These are phyloP conservation scores for Ictalurus furcatus DNA, from an alignment of 2,113 vertebrate genomes.

Conservation along the genomic window DNA sequence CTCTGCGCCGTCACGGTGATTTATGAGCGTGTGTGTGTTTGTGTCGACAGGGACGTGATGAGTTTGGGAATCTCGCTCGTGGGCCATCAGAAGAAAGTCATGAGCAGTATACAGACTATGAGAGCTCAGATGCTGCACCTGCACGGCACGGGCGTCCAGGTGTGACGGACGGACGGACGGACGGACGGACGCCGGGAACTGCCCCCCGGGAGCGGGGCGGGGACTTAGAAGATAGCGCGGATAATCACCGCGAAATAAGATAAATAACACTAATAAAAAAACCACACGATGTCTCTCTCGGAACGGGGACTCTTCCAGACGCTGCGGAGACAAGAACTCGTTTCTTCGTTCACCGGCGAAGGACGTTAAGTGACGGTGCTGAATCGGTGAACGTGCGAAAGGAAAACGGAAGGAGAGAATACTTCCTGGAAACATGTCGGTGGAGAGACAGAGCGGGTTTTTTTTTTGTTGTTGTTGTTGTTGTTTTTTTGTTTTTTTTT, in stretches of 20 bases:
- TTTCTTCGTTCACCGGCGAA: slow-evolving; percentile 67
- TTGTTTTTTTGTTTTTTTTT: too few relatives aligned
- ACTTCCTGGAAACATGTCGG: slow-evolving; percentile 80
- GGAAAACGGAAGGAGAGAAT: slow-evolving; percentile 64
- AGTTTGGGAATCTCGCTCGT: slow-evolving; percentile 97
- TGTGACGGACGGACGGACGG: slow-evolving; percentile 79
- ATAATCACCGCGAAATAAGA: slow-evolving; percentile 49
- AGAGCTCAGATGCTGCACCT: slow-evolving; percentile 98
- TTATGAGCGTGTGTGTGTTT: slow-evolving; percentile 68
- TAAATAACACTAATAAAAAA: slow-evolving; percentile 42
- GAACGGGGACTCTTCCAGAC: slow-evolving; percentile 62
- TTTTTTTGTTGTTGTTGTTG: not conserved
- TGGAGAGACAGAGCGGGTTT: slow-evolving; percentile 53
- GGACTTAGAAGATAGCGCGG: slow-evolving; percentile 34
- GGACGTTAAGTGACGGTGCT: slow-evolving; percentile 50
- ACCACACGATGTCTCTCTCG: slow-evolving; percentile 40
- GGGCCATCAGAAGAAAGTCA: slow-evolving; percentile 99
- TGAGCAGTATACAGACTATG: slow-evolving; percentile 99
- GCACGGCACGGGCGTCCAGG: slow-evolving; percentile 96
- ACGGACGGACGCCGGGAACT: slow-evolving; percentile 21
- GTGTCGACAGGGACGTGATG: slow-evolving; percentile 88
- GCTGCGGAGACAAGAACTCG: slow-evolving; percentile 58
- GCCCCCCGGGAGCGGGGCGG: slow-evolving; percentile 3
- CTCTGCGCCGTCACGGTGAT: slow-evolving; percentile 52
- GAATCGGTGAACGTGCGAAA: slow-evolving; percentile 60